Base-by-base conservation (phyloP, 2,888 invertebrate species). In the Caradrina kadenii region DNA sequence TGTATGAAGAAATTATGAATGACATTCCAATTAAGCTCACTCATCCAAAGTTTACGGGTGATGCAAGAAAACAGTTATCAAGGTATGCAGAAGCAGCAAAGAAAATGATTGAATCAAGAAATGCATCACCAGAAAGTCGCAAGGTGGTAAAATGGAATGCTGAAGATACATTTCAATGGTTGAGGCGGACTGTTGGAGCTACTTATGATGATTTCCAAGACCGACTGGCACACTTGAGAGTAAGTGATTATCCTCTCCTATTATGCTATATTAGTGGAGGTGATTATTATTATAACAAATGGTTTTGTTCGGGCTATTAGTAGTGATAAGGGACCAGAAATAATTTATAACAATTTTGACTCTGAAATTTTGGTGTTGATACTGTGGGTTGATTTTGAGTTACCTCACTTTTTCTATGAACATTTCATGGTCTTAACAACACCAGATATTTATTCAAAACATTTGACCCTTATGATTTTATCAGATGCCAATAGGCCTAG, bases 61-160 rank as follows among this genome's bases (percentile, higher is more conserved):
- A 99, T 95, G 99, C 99, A 0, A 96, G 99, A 45, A 99, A 99
- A 91, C 99, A 99, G 90, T 94, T 99, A 31, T 98, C 98, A 4
- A 97, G 97, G 64, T 99, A 99, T 93, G 99, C 99, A 0, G 99
- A 99, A 93, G 99, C 99, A 19, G 99, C 99, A 2, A 99, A 99
- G 90, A 98, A 98, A 93, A 98, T 99, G 96, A 99, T 99, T 84
- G 99, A 99, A 93, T 98, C 98, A 10, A 97, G 99, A 85, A 98
- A 98, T 91, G 98, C 98, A 11, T 98, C 98, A 35, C 97, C 99
- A 0, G 99, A 99, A 90, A 99, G 99, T 89, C 96, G 99, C 76
- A 99, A 99, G 95, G 98, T 99, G 17, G 99, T 99, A 0, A 99
- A 99, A 92, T 99, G 99, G 99, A 99, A 99, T 95, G 99, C 99